Conservation (phyloP, 2,888 invertebrate species). For the Xanthia icteritia region DNA sequence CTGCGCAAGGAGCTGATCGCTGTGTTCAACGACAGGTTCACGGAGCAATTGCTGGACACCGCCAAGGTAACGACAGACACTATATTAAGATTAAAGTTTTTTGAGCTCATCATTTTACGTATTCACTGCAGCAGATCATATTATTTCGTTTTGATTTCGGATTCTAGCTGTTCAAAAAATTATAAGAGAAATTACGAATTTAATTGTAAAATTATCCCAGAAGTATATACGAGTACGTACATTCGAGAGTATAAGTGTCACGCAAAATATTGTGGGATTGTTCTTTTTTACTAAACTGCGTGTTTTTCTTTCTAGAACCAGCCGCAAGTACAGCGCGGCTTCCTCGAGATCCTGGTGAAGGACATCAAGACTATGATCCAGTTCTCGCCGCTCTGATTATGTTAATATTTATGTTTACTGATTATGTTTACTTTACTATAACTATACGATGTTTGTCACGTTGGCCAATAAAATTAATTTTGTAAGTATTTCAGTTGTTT, state of each 20-base stretch:
- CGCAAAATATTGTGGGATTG: too few species aligned
- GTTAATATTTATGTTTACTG: slow-evolving; percentile 19
- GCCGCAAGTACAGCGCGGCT: slow-evolving; percentile 91
- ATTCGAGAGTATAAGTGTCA: too few species aligned
- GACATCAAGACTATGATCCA: slow-evolving; percentile 95
- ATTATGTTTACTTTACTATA: slow-evolving; percentile 35
- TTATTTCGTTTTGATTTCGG: too few species aligned
- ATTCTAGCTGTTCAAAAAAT: background rate
- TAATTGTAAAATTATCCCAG: too few species aligned
- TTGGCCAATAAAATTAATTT: slow-evolving; percentile 63
- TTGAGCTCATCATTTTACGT: too few species aligned
- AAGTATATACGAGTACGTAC: too few species aligned
- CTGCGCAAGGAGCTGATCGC: slow-evolving; percentile 93
- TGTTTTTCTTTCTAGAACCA: slow-evolving; percentile 85
- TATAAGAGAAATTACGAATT: background rate
- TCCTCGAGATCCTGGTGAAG: slow-evolving; percentile 93
- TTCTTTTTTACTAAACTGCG: background rate
- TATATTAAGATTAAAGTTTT: too few species aligned
- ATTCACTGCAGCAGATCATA: too few species aligned
- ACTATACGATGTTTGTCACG: slow-evolving; percentile 43
- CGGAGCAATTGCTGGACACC: slow-evolving; percentile 93
- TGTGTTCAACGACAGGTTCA: slow-evolving; percentile 94
- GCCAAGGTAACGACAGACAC: slow-evolving; percentile 85
- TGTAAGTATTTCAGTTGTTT: slow-evolving; percentile 40
- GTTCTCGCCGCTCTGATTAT: slow-evolving; percentile 91